A percentile compares a stretch with the other conserved stretches of the same genome.
Evolutionary conservation across 2,797 vertebrate species (phyloP).

Genomic region (Microctenopoma stevenorrisi): DNA sequence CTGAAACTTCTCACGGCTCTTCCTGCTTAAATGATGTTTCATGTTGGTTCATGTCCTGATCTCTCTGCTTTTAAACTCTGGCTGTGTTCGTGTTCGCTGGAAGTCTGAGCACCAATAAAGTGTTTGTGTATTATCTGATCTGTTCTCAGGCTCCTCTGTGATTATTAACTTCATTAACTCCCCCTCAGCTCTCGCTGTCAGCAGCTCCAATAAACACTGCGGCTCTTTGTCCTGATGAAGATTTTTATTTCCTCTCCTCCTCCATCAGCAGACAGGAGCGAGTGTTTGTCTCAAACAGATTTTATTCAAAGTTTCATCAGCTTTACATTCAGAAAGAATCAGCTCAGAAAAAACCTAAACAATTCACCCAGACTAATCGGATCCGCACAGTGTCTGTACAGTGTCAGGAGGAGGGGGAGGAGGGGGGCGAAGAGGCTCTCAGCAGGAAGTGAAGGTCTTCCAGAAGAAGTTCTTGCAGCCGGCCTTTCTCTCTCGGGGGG

Average conservation of each 20-base stretch:
- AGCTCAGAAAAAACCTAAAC: conserved; percentile 73
- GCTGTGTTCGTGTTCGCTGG: too few species aligned
- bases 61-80: too few species aligned
- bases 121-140: too few species aligned
- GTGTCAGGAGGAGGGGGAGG: conserved; percentile 8
- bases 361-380: conserved; percentile 34
- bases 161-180: conserved; percentile 19
- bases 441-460: conserved; percentile 99
- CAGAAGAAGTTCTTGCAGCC: conserved; percentile 99
- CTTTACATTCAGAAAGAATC: conserved; percentile 81
- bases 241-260: conserved; percentile 2
- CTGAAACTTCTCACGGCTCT: too few species aligned
- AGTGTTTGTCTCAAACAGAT: conserved; percentile 82
- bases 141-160: background rate
- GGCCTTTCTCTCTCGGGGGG: conserved; percentile 95
- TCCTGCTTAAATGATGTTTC: too few species aligned
- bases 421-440: conserved; percentile 66
- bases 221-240: conserved; percentile 18
- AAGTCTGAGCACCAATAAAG: too few species aligned
- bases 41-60: too few species aligned
- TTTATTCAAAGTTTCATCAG: conserved; percentile 87
- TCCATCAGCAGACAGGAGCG: conserved; percentile 7
- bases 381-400: conserved; percentile 69
- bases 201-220: conserved; percentile 16
- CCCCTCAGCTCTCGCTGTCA: conserved; percentile 2